These are phyloP conservation scores for Melinopterus prodromus DNA, from an alignment of 2,888 invertebrate species.

Conservation along the genomic window DNA sequence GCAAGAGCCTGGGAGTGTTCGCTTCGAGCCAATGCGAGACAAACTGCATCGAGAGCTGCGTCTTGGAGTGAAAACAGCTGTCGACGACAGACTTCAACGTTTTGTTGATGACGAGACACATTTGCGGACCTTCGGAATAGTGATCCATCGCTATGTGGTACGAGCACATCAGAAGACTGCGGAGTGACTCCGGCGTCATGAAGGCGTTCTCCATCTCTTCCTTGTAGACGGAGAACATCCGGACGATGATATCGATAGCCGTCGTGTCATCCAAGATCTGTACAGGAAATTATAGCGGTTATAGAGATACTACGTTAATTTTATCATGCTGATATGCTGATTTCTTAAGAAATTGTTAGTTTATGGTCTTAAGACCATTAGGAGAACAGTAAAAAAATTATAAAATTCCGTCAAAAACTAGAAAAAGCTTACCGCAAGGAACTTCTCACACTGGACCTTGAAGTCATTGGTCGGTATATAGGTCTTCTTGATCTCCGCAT, in stretches of 20 bases:
- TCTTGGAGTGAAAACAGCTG: slow-evolving; percentile 84
- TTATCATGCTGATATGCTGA: background rate
- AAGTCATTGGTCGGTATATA: slow-evolving; percentile 73
- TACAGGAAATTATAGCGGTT: slow-evolving; percentile 30
- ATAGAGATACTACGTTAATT: background rate
- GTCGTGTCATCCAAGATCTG: slow-evolving; percentile 64
- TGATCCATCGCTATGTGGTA: slow-evolving; percentile 85
- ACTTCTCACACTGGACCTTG: slow-evolving; percentile 76
- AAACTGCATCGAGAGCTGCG: slow-evolving; percentile 75
- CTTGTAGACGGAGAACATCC: slow-evolving; percentile 62
- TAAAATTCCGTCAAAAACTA: background rate
- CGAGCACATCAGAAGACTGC: slow-evolving; percentile 73
- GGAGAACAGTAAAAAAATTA: background rate
- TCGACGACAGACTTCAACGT: slow-evolving; percentile 77
- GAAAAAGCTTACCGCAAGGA: slow-evolving; percentile 60
- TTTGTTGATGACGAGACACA: slow-evolving; percentile 69
- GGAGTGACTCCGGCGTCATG: slow-evolving; percentile 72
- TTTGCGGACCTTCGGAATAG: slow-evolving; percentile 70
- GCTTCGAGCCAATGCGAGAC: slow-evolving; percentile 84
- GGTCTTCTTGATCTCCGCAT: slow-evolving; percentile 68
- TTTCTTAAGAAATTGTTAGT: background rate
- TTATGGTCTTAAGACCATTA: background rate
- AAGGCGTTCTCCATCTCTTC: slow-evolving; percentile 64
- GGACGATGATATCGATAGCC: slow-evolving; percentile 75
- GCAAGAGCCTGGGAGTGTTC: slow-evolving; percentile 78